Evolutionary conservation across 2,113 vertebrate genomes (phyloP), one percentile per base, ranked within the genome.

Genomic region (Vulpes vulpes): DNA sequence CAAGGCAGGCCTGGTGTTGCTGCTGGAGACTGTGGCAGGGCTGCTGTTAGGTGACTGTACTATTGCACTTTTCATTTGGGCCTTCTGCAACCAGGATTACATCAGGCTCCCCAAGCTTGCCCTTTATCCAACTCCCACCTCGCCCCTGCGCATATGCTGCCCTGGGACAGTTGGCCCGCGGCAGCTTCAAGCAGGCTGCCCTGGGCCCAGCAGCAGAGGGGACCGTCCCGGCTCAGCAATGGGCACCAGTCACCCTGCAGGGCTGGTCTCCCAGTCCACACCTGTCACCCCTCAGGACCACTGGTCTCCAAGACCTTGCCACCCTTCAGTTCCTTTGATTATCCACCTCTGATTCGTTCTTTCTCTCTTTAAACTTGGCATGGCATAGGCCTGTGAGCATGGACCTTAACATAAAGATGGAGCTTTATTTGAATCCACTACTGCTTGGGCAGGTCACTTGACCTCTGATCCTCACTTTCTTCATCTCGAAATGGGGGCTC

Each of bases 1-100:
- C 1, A 5, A 53, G 82, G 89, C 82, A 12, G 1, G 23, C 79
- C 94, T 82, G 87, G 89, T 92, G 9, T 8, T 0, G 38, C 73
- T 17, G 0, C 11, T 80, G 87, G 91, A 78, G 60, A 51, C 93
- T 53, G 67, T 6, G 71, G 90, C 83, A 30, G 0, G 43, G 59
- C 78, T 64, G 89, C 95, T 22, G 11, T 67, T 85, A 38, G 80
- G 94, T 65, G 95, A 92, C 67, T 43, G 51, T 60, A 79, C 30
- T 16, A 62, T 88, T 90, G 91, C 84, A 62, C 49, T 97, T 94
- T 95, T 92, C 85, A 91, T 94, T 92, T 74, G 90, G n/a, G 38
- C 94, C 89, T 92, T 51, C 93, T 35, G 67, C 53, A 22, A 59
- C 94, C 2, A 35, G 65, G 96, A 93, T 98, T 49, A 97, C 97